These are phyloP conservation scores for Mustelus asterias DNA, from an alignment of 2,113 vertebrate genomes.

Conservation along the genomic window DNA sequence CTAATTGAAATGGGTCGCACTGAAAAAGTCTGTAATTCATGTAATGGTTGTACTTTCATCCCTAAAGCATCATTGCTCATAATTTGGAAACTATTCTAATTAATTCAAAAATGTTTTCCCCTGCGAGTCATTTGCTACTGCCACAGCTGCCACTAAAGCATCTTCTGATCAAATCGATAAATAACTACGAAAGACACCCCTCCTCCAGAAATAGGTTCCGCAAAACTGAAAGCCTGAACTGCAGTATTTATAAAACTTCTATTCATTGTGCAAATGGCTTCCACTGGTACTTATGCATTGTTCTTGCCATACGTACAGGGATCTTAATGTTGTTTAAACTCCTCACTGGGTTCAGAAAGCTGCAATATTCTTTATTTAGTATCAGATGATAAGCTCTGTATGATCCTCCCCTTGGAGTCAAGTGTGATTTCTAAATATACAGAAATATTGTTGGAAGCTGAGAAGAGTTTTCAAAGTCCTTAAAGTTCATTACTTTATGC, in stretches of 20 bases:
- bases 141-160: background rate
- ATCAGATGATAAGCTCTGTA: conserved; percentile 1
- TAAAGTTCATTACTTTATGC: background rate
- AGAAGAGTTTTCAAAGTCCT: background rate
- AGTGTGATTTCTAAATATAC: conserved; percentile 30
- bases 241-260: background rate
- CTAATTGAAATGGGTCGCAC: background rate
- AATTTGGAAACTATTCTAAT: background rate
- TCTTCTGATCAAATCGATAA: background rate
- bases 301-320: background rate
- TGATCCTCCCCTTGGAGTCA: background rate
- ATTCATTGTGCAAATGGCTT: background rate
- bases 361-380: conserved; percentile 31
- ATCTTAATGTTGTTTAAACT: conserved; percentile 13
- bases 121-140: background rate
- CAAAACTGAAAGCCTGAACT: background rate
- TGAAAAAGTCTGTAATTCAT: background rate
- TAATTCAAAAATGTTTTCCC: background rate
- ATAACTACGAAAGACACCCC: background rate
- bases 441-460: conserved; percentile 20
- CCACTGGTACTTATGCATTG: background rate
- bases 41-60: background rate
- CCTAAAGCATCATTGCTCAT: background rate
- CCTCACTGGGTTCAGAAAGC: background rate
- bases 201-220: background rate